A percentile compares a stretch with the other conserved stretches of the same genome.
phyloP scores from a whole-genome alignment of 2,113 vertebrate species.

The Notarius quadriscutis region DNA sequence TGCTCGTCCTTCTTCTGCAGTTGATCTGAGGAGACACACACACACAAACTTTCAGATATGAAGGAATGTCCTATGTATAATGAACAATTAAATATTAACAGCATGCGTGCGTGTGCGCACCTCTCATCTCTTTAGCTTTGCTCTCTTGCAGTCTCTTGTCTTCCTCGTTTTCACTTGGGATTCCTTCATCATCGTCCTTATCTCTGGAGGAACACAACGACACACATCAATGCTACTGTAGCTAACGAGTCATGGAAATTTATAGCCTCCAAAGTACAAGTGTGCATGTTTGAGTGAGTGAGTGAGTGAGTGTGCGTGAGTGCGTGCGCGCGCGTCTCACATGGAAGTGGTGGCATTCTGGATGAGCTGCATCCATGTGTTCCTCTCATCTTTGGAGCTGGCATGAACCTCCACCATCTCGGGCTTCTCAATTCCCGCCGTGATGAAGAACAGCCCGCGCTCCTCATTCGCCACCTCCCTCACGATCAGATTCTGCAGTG shows the following conservation, averaged over 20 bases:
- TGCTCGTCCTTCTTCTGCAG: conserved; percentile 87
- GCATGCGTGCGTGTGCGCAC: conserved; percentile 56
- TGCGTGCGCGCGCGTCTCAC: conserved; percentile 67
- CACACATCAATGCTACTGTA: background rate
- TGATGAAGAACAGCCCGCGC: conserved; percentile 89
- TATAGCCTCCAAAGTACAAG: too few species aligned
- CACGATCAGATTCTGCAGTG: conserved; percentile 88
- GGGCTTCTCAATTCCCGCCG: conserved; percentile 78
- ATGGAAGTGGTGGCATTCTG: conserved; percentile 83
- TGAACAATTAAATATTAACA: too few species aligned
- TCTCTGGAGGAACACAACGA: conserved; percentile 71
- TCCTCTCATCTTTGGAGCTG: conserved; percentile 87
- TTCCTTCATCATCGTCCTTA: conserved; percentile 89
- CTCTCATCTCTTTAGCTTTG: conserved; percentile 83
- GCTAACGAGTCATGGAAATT: background rate
- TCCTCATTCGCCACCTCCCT: conserved; percentile 93
- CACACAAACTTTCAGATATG: conserved; percentile 8
- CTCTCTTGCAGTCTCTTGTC: conserved; percentile 81
- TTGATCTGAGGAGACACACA: conserved; percentile 72
- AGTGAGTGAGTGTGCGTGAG: background rate
- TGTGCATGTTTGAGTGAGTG: conserved; percentile 12
- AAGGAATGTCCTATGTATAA: background rate
- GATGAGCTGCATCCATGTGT: conserved; percentile 85
- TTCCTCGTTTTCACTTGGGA: conserved; percentile 89
- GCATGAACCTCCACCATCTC: conserved; percentile 93